Percentiles rank a stretch among this genome's conserved stretches.
Evolutionary conservation across 2,888 invertebrate genomes (phyloP).

Genomic region (Strigamia maritima): DNA sequence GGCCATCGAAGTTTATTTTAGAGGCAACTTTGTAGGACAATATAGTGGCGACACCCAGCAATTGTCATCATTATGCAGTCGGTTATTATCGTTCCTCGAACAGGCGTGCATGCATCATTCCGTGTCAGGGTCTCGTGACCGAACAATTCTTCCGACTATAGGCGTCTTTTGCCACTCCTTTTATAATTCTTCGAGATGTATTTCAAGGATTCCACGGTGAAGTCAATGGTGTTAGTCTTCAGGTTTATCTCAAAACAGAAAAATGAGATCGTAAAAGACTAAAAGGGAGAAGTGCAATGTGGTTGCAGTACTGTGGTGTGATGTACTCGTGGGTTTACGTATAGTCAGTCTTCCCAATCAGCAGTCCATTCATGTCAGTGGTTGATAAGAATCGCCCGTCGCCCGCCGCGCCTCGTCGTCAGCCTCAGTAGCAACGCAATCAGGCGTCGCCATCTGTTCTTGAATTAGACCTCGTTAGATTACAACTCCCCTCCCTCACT

Average conservation of each 20-base stretch:
- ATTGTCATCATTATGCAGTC: slow-evolving; percentile 11
- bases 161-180: slow-evolving; percentile 18
- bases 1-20: background rate
- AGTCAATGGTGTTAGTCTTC: background rate
- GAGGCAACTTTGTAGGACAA: background rate
- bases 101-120: slow-evolving; percentile 5
- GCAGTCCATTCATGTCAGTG: slow-evolving; percentile 34
- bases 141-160: slow-evolving; percentile 4
- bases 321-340: slow-evolving; percentile 18
- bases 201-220: slow-evolving; percentile 7
- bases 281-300: background rate
- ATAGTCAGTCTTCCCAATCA: slow-evolving; percentile 27
- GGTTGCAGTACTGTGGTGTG: background rate
- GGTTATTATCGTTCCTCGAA: slow-evolving; percentile 22
- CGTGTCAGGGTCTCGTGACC: slow-evolving; percentile 15
- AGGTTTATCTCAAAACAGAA: background rate
- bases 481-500: slow-evolving; percentile 24
- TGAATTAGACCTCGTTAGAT: slow-evolving; percentile 36
- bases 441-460: slow-evolving; percentile 34
- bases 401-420: slow-evolving; percentile 35
- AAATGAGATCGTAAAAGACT: background rate
- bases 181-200: background rate
- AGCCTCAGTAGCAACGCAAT: slow-evolving; percentile 34
- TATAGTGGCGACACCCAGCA: slow-evolving; percentile 20
- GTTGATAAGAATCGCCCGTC: slow-evolving; percentile 30